Conservation (phyloP, 2,888 invertebrate species). For the Drosophila sordidula region DNA sequence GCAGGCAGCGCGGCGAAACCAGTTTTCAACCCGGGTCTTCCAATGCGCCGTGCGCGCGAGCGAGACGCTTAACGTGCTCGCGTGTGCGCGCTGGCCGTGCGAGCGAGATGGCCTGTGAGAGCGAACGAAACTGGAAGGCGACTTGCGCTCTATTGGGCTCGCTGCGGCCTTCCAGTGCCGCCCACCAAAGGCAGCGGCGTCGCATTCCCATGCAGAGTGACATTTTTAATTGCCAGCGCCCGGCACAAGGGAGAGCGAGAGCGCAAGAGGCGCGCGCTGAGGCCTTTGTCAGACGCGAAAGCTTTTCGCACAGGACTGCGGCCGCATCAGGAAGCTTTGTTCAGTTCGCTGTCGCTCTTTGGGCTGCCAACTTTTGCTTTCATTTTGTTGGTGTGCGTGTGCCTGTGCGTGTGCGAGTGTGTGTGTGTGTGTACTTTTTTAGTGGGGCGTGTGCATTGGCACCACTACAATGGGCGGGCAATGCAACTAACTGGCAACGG, state of each 20-base stretch:
- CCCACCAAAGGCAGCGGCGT: slow-evolving; percentile 64
- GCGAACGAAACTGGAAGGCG: slow-evolving; percentile 66
- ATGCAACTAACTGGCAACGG: slow-evolving; percentile 37
- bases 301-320: slow-evolving; percentile 39
- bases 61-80: slow-evolving; percentile 35
- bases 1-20: slow-evolving; percentile 53
- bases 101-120: slow-evolving; percentile 49
- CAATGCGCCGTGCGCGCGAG: slow-evolving; percentile 45
- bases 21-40: slow-evolving; percentile 70
- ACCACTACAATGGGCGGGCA: slow-evolving; percentile 45
- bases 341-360: slow-evolving; percentile 75
- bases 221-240: slow-evolving; percentile 77
- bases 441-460: slow-evolving; percentile 60
- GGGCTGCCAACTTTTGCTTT: slow-evolving; percentile 75
- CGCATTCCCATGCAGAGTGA: slow-evolving; percentile 79
- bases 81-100: slow-evolving; percentile 7
- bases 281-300: slow-evolving; percentile 20
- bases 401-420: slow-evolving; percentile 7
- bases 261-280: slow-evolving; percentile 35
- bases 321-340: slow-evolving; percentile 64
- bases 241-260: slow-evolving; percentile 51
- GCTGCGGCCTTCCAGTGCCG: slow-evolving; percentile 76
- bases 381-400: slow-evolving; percentile 59
- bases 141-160: slow-evolving; percentile 80
- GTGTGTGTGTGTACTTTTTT: slow-evolving; percentile 17